Evolutionary conservation across 2,113 vertebrate species (phyloP).

Genomic region (Scatophagus argus): DNA sequence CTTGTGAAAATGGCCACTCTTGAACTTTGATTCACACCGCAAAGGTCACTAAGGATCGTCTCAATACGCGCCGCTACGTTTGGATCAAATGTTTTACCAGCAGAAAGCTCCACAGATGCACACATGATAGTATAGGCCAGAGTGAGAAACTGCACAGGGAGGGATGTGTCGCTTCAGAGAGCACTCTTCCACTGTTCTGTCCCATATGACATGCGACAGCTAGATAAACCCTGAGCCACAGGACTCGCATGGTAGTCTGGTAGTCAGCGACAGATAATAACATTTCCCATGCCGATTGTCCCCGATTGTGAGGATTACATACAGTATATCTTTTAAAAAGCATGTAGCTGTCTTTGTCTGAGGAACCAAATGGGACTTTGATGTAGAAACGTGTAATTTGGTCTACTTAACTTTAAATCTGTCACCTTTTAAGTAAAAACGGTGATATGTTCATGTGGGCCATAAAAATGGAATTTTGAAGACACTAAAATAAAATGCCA

Average conservation of each 20-base stretch:
- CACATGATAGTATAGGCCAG: neutral
- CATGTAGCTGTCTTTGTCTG: neutral
- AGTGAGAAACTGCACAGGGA: conserved; percentile 23
- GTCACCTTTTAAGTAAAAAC: too few species aligned
- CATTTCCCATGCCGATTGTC: neutral
- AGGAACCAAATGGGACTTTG: neutral
- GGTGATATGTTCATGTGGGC: too few species aligned
- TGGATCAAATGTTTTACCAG: conserved; percentile 2
- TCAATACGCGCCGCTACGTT: neutral
- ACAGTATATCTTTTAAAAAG: neutral
- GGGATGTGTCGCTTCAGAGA: conserved; percentile 50
- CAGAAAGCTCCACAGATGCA: neutral
- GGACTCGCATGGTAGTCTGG: conserved; percentile 5
- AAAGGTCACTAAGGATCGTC: conserved; percentile 21
- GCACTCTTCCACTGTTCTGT: conserved; percentile 31
- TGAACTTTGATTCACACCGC: conserved; percentile 30
- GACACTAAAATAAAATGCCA: too few species aligned
- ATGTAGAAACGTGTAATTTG: too few species aligned
- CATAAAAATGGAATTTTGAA: too few species aligned
- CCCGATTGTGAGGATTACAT: neutral
- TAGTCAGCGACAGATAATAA: conserved; percentile 16
- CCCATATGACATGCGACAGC: conserved; percentile 33
- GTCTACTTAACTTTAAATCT: too few species aligned
- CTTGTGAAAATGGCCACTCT: neutral
- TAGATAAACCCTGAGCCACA: conserved; percentile 48